These are phyloP conservation scores for Nephrocerus scutellatus DNA, from an alignment of 2,888 invertebrate species.

Conservation along the genomic window DNA sequence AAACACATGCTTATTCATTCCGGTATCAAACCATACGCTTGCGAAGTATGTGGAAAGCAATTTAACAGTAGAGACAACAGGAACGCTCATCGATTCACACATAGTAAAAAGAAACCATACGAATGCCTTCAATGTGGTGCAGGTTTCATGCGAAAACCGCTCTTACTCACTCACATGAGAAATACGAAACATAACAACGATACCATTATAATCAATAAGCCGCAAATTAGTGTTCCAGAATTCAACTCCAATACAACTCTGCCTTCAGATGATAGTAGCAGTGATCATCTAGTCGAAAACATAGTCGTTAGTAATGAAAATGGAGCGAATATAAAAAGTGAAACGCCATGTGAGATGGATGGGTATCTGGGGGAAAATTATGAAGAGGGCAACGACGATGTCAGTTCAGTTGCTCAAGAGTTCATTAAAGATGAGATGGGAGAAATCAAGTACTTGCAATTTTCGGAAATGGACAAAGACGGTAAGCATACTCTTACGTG, in stretches of 20 bases:
- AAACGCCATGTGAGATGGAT: too few relatives aligned
- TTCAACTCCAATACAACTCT: too few relatives aligned
- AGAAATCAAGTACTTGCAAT: conserved; percentile 29
- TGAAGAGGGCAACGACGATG: too few relatives aligned
- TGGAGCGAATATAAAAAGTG: too few relatives aligned
- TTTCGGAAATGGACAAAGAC: conserved; percentile 29
- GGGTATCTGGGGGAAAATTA: too few relatives aligned
- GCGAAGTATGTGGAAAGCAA: conserved; percentile 75
- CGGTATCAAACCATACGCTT: conserved; percentile 66
- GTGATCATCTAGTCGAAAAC: too few relatives aligned
- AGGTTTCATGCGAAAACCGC: conserved; percentile 77
- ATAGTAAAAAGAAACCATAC: conserved; percentile 80
- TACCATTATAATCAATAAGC: conserved; percentile 76
- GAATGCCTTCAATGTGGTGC: conserved; percentile 74
- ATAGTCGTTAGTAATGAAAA: too few relatives aligned
- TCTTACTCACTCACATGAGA: conserved; percentile 67
- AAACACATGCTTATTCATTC: conserved; percentile 68
- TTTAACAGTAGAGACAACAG: conserved; percentile 80
- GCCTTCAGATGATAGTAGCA: too few relatives aligned
- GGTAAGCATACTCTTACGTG: conserved; percentile 28
- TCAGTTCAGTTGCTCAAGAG: too few relatives aligned
- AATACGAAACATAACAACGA: conserved; percentile 59
- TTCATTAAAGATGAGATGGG: conserved; percentile 27
- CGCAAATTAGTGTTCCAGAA: conserved; percentile 56
- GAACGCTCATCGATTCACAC: conserved; percentile 77